Percentiles rank a stretch among this genome's conserved stretches.
Evolutionary conservation across 1,140 invertebrate species (phyloP).

Genomic region (Brachionus calyciflorus): DNA sequence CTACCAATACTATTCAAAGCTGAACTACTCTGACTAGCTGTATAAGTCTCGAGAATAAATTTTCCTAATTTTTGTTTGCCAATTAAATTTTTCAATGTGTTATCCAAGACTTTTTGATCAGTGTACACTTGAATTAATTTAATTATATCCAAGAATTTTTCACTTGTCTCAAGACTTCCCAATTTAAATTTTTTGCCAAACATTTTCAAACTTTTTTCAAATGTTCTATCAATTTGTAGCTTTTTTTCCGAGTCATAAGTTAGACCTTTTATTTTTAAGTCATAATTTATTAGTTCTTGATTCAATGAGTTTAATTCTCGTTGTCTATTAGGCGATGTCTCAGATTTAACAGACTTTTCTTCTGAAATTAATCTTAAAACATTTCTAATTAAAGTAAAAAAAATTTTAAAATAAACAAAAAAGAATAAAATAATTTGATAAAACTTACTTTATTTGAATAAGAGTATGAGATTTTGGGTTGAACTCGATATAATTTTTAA

Average conservation of each 20-base stretch:
- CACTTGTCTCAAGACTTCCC: not conserved
- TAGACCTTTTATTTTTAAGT: not conserved
- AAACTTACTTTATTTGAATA: not conserved
- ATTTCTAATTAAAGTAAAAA: not conserved
- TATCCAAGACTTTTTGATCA: not conserved
- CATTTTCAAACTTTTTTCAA: slow-evolving; percentile 6
- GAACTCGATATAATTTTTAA: not conserved
- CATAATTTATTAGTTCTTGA: not conserved
- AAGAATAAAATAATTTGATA: not conserved
- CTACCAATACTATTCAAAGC: not conserved
- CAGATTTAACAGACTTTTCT: not conserved
- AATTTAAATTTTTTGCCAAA: not conserved
- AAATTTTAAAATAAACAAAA: not conserved
- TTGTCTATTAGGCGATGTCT: not conserved
- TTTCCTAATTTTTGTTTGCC: not conserved
- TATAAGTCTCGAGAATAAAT: slow-evolving; percentile 1
- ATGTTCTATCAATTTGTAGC: not conserved
- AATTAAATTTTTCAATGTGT: not conserved
- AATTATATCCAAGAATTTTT: not conserved
- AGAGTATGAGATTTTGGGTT: not conserved
- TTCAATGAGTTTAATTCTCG: not conserved
- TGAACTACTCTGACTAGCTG: not conserved
- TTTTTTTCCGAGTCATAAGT: not conserved
- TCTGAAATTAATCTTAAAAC: not conserved
- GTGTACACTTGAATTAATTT: not conserved